phyloP scores from a whole-genome alignment of 2,113 vertebrate genomes.

The Petrocephalus zakoni region DNA sequence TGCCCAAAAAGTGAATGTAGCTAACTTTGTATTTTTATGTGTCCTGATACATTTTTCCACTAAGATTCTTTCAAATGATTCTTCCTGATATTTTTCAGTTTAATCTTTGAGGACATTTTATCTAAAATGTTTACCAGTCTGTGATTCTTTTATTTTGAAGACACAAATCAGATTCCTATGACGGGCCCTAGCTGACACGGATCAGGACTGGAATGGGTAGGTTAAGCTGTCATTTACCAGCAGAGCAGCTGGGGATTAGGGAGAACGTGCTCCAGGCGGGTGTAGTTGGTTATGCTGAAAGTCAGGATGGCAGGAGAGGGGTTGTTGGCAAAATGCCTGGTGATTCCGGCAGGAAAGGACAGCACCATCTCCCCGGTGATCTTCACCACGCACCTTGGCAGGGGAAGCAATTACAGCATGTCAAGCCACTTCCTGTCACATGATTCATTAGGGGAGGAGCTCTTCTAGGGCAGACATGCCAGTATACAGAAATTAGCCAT shows the following conservation, averaged over 20 bases:
- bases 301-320: conserved; percentile 81
- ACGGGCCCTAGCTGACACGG: not conserved
- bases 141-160: not conserved
- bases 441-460: not conserved
- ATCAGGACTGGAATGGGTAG: not conserved
- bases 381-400: conserved; percentile 86
- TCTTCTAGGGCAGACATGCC: not conserved
- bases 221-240: conserved; percentile 66
- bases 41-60: not conserved
- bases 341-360: conserved; percentile 93
- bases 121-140: not conserved
- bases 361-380: conserved; percentile 95
- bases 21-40: not conserved
- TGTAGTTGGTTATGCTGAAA: conserved; percentile 87
- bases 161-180: not conserved
- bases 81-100: not conserved
- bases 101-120: not conserved
- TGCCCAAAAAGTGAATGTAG: not conserved
- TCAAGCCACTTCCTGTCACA: not conserved
- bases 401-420: conserved; percentile 12
- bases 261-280: conserved; percentile 87
- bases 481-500: not conserved
- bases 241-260: conserved; percentile 96
- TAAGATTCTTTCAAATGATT: not conserved
- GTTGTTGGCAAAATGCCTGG: conserved; percentile 89